A percentile compares a stretch with the other conserved stretches of the same genome.
These are phyloP conservation scores for Oreonectes daqikongensis DNA, from an alignment of 2,797 vertebrate species.

Conservation along the genomic window DNA sequence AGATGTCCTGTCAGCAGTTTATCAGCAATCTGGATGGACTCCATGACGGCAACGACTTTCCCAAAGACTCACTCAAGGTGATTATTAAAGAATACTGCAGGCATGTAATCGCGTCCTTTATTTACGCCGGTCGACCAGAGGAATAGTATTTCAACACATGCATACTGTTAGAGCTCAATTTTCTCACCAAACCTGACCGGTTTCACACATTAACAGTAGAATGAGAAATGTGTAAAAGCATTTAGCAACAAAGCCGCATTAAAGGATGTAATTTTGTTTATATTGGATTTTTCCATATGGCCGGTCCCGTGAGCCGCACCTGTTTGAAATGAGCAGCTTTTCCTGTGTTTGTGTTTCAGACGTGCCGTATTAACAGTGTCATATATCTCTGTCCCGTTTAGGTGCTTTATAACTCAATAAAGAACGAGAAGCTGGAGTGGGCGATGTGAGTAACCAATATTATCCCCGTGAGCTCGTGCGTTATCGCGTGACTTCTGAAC, in stretches of 20 bases:
- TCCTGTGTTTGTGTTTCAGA: conserved; percentile 4
- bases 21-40: conserved; percentile 93
- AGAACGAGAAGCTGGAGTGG: conserved; percentile 98
- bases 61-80: conserved; percentile 96
- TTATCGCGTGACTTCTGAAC: conserved; percentile 47
- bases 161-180: not conserved
- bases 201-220: too few species aligned
- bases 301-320: not conserved
- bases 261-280: not conserved
- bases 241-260: conserved; percentile 5
- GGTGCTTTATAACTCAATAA: conserved; percentile 96
- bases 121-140: not conserved
- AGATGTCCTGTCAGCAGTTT: conserved; percentile 97
- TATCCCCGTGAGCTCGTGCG: not conserved
- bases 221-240: not conserved
- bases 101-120: not conserved
- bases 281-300: conserved; percentile 13
- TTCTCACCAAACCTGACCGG: conserved; percentile 7
- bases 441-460: conserved; percentile 88
- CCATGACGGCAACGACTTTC: conserved; percentile 91
- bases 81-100: not conserved
- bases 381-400: conserved; percentile 66
- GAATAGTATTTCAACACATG: not conserved
- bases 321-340: not conserved
- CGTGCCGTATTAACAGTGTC: conserved; percentile 1